Percentiles rank a stretch among this genome's conserved stretches.
These are phyloP conservation scores for Melanotaenia maccullochi DNA, from an alignment of 2,797 vertebrate species.

Conservation along the genomic window DNA sequence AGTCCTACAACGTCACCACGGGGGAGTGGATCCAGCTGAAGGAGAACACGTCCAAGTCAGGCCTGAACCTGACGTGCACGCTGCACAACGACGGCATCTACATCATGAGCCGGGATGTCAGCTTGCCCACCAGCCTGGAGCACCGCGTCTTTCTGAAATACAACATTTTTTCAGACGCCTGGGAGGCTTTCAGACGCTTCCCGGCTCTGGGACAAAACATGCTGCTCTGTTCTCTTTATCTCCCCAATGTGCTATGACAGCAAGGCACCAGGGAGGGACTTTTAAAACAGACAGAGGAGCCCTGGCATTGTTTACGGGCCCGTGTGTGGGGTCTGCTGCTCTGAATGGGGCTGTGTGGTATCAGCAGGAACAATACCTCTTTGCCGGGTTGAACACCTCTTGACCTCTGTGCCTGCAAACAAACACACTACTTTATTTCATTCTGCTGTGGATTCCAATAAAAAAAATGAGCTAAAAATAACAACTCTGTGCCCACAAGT, in stretches of 20 bases:
- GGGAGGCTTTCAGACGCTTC: conserved; percentile 91
- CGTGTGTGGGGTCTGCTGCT: conserved; percentile 26
- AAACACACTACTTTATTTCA: conserved; percentile 39
- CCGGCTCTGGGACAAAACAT: conserved; percentile 93
- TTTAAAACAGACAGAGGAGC: background rate
- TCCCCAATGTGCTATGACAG: conserved; percentile 81
- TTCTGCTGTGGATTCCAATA: conserved; percentile 53
- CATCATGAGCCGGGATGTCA: conserved; percentile 94
- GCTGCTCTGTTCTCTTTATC: conserved; percentile 93
- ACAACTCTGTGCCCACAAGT: background rate
- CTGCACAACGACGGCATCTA: conserved; percentile 96
- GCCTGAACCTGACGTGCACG: conserved; percentile 93
- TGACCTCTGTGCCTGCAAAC: conserved; percentile 52
- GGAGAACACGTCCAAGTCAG: conserved; percentile 93
- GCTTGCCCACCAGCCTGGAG: conserved; percentile 88
- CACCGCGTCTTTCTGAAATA: conserved; percentile 95
- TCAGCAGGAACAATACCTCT: conserved; percentile 22
- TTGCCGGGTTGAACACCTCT: conserved; percentile 40
- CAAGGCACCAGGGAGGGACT: background rate
- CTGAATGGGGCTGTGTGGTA: conserved; percentile 28
- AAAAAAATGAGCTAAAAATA: conserved; percentile 30
- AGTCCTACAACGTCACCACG: conserved; percentile 90
- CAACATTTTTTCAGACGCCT: conserved; percentile 91
- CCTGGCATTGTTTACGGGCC: conserved; percentile 5
- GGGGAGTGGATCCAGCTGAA: conserved; percentile 92